Evolutionary conservation across 2,113 vertebrate genomes (phyloP), one percentile per base, ranked within the genome.

Genomic region (Dipodomys stephensi): DNA sequence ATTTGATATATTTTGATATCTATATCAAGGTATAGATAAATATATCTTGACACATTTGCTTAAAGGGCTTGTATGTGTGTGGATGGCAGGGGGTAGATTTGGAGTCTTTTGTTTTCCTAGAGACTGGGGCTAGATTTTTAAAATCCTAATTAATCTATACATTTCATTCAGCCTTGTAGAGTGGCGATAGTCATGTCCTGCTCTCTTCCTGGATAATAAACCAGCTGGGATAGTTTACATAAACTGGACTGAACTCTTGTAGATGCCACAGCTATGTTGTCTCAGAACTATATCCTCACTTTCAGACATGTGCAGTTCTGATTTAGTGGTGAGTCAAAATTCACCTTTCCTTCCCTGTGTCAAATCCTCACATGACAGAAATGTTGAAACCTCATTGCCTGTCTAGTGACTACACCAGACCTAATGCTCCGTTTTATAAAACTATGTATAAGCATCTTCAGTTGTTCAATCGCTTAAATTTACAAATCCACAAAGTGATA

Each of bases 321-420:
- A 25, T 28, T 95, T 67, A 82, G 57, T 19, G 22, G n/a, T 88
- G 85, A 85, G 16, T 95, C 46, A 80, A 77, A 88, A 79, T 79
- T 44, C 22, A 60, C 71, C 86, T 13, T 53, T 86, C 53, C 32
- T 60, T 11, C 13, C 10, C 20, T 82, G 65, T 2, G n/a, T 25
- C 35, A 27, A 90, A 93, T 93, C 83, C 13, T 4, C 5, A 65
- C 20, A 62, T 13, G 57, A 6, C 49, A 23, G 64, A 28, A 84
- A 53, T 4, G 16, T 18, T 90, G 44, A 25, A 93, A 46, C 67
- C 53, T 49, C 82, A 81, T 9, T 67, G 44, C 10, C 30, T 49
- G 72, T 12, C 72, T 72, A 76, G 62, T 53, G 35, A 30, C 22
- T 81, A 84, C 83, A 57, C 86, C 79, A 78, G n/a, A 81, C 46